Evolutionary conservation across 2,888 invertebrate species (phyloP).

Genomic region (Rotaria socialis): DNA sequence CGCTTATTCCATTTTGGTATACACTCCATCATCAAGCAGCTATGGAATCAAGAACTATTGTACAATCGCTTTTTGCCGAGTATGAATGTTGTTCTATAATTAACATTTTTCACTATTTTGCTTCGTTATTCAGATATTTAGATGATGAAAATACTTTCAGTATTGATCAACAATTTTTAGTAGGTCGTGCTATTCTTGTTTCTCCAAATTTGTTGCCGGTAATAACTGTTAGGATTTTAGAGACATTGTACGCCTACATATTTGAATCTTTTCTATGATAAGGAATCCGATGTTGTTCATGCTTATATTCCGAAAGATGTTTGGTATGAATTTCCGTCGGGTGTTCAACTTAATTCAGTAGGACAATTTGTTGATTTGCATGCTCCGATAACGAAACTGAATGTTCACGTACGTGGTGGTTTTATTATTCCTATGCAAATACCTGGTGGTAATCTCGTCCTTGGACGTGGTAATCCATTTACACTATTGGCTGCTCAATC

Average conservation of each 20-base stretch:
- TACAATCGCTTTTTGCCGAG: conserved; percentile 42
- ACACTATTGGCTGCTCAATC: conserved; percentile 68
- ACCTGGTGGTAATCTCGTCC: conserved; percentile 38
- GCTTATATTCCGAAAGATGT: conserved; percentile 52
- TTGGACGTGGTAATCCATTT: conserved; percentile 61
- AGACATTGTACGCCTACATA: background rate
- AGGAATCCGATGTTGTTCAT: conserved; percentile 56
- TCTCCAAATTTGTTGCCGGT: conserved; percentile 33
- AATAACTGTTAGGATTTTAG: background rate
- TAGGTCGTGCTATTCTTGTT: conserved; percentile 41
- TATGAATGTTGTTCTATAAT: background rate
- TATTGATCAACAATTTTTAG: conserved; percentile 43
- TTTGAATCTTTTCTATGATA: background rate
- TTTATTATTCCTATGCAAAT: conserved; percentile 51
- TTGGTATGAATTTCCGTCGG: conserved; percentile 47
- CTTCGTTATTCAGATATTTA: background rate
- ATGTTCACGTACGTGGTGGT: conserved; percentile 54
- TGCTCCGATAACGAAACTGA: conserved; percentile 47
- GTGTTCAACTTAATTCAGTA: conserved; percentile 3
- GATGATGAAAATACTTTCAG: conserved; percentile 33
- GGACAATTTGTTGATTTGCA: conserved; percentile 19
- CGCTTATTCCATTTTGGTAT: conserved; percentile 33
- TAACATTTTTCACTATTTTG: too few species aligned
- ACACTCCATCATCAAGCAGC: conserved; percentile 29
- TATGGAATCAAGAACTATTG: conserved; percentile 27